Percentiles rank a stretch among this genome's conserved stretches.
These are phyloP conservation scores for Sminthurinus signatus DNA, from an alignment of 1,140 invertebrate species.

Conservation along the genomic window DNA sequence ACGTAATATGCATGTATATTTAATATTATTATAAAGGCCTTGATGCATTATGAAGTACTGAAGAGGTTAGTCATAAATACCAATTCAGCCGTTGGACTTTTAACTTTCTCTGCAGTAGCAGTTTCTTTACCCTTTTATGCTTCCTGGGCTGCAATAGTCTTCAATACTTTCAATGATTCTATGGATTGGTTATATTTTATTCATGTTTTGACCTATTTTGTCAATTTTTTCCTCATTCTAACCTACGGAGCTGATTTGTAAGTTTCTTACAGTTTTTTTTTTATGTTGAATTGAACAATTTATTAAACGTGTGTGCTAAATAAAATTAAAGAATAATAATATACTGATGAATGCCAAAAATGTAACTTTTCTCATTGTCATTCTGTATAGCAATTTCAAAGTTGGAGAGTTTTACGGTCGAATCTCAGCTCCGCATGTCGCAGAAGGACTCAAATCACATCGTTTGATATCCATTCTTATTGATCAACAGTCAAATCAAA, in stretches of 20 bases:
- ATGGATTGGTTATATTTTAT: constrained; percentile 3
- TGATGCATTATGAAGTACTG: constrained; percentile 15
- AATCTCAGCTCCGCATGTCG: not conserved
- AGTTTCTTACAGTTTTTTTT: not conserved
- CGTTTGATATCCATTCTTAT: constrained; percentile 18
- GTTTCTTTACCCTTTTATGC: constrained; percentile 31
- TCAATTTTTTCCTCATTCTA: constrained; percentile 25
- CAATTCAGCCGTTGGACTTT: constrained; percentile 22
- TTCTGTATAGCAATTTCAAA: too few species aligned
- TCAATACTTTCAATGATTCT: constrained; percentile 3
- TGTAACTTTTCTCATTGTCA: too few species aligned
- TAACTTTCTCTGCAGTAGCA: constrained; percentile 22
- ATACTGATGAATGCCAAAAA: too few species aligned
- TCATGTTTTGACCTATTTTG: constrained; percentile 21
- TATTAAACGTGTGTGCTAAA: too few species aligned
- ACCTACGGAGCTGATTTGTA: constrained; percentile 24
- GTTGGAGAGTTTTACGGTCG: constrained; percentile 7
- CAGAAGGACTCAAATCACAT: not conserved
- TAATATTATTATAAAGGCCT: too few species aligned
- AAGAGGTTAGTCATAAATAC: constrained; percentile 12
- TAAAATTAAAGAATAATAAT: too few species aligned
- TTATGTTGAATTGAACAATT: not conserved
- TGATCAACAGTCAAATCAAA: constrained; percentile 28
- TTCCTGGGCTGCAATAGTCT: constrained; percentile 26
- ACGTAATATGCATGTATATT: too few species aligned